Evolutionary conservation across 1,140 invertebrate species (phyloP).

Genomic region (Neodiprion virginianus): DNA sequence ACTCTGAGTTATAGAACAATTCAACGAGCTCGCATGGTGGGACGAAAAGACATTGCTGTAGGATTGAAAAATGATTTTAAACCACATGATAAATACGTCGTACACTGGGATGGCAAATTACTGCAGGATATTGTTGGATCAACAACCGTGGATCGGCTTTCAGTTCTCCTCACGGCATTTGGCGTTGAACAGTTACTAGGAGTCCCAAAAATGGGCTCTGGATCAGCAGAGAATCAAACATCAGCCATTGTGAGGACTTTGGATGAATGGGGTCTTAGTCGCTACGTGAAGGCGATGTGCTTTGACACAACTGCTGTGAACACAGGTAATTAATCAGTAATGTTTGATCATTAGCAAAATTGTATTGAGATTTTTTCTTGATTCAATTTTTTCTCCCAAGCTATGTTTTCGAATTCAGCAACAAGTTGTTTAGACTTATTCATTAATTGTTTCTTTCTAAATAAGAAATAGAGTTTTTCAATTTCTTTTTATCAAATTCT

Average conservation of each 20-base stretch:
- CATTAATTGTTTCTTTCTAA: no score
- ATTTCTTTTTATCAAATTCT: no score
- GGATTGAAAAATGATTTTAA: conserved; percentile 11
- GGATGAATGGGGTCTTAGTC: conserved; percentile 33
- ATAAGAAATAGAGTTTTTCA: no score
- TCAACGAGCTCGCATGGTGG: neutral
- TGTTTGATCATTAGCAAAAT: no score
- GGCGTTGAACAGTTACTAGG: no score
- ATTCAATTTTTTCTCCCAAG: no score
- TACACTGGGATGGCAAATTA: conserved; percentile 27
- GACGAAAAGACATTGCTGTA: conserved; percentile 12
- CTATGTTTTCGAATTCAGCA: no score
- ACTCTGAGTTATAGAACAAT: neutral
- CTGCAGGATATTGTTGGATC: conserved; percentile 22
- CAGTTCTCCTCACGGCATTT: conserved; percentile 29
- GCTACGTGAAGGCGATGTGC: no score
- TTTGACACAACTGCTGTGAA: conserved; percentile 41
- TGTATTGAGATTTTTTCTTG: no score
- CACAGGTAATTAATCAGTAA: conserved; percentile 34
- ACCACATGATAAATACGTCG: conserved; percentile 1
- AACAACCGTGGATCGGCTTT: conserved; percentile 27
- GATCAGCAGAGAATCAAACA: no score
- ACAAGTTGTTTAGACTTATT: no score
- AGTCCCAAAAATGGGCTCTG: no score
- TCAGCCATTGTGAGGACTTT: conserved; percentile 20